Conservation (phyloP, 2,113 vertebrate genomes). For the Perca flavescens region DNA sequence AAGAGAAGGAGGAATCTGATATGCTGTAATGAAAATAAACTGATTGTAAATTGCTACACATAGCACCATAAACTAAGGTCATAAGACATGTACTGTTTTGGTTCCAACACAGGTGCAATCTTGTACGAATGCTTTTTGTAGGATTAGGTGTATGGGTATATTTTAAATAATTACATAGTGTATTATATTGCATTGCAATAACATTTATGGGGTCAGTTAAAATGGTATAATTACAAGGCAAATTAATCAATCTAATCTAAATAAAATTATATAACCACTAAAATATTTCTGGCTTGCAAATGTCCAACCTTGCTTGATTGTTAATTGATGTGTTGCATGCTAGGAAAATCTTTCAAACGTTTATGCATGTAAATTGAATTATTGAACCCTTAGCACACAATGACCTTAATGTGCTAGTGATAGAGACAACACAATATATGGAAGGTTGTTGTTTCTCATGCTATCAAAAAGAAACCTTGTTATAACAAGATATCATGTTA, state of each 20-base stretch:
- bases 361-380: not conserved
- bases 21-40: not conserved
- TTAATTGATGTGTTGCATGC: not conserved
- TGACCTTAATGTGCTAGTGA: not conserved
- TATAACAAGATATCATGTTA: not conserved
- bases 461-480: not conserved
- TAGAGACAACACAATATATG: not conserved
- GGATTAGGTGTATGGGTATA: not conserved
- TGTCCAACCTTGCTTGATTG: not conserved
- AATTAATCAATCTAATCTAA: not conserved
- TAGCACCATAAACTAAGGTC: not conserved
- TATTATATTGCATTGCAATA: not conserved
- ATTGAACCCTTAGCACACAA: not conserved
- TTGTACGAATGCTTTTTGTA: not conserved
- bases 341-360: not conserved
- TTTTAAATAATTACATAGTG: not conserved
- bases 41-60: not conserved
- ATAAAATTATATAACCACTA: not conserved
- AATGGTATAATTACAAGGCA: not conserved
- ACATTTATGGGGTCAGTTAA: not conserved
- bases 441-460: not conserved
- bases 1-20: not conserved
- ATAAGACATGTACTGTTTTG: not conserved
- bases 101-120: constrained; percentile 11
- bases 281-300: not conserved